Base-by-base conservation (phyloP, 1,140 invertebrate species). In the Globodera rostochiensis region DNA sequence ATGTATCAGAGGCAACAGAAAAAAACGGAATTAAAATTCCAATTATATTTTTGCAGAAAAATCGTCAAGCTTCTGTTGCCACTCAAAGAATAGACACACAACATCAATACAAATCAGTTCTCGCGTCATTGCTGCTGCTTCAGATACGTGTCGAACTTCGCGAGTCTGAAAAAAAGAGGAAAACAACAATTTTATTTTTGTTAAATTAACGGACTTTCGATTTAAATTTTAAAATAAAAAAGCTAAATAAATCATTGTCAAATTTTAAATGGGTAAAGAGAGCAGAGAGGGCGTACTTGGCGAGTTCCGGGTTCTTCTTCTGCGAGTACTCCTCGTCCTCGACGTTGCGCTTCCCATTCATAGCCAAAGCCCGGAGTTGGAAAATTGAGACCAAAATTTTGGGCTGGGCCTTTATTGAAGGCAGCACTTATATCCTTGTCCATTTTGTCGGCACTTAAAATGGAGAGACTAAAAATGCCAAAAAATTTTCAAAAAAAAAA, bases 301-400 rank as follows among this genome's bases (percentile, higher is more conserved):
- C 66, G 6, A 85, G 53, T 74, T 77, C 49, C 74, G 45, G 50
- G 78, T 83, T 77, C 21, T 75, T 83, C 67, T 85, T 21, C 53
- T 79, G 84, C 50, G 73, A 25, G 25, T n/a, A 21, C 53, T 50
- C 36, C 77, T 85, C 84, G 6, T 15, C 25, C 21, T 53, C 50
- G 73, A 71, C 74, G 45, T n/a, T 73, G 13, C 84, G 82, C 47
- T 46, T 46, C 57, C 84, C 84, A 86, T 71, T 85, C 82, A 67
- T 81, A 80, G 21, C 84, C 84, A 46, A 86, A 80, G 45, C 84
- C 84, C 9, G 84, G 84, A 21, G 81, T 83, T 36, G 84, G 84
- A 36, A 77, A 49, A n/a, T 60, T 50, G 11, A 85, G 67, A 11
- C 84, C 84, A 75, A 83, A 85, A 53, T 85, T 85, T 53, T 82